phyloP scores from a whole-genome alignment of 2,888 invertebrate genomes.

The Heliconius ismenius region DNA sequence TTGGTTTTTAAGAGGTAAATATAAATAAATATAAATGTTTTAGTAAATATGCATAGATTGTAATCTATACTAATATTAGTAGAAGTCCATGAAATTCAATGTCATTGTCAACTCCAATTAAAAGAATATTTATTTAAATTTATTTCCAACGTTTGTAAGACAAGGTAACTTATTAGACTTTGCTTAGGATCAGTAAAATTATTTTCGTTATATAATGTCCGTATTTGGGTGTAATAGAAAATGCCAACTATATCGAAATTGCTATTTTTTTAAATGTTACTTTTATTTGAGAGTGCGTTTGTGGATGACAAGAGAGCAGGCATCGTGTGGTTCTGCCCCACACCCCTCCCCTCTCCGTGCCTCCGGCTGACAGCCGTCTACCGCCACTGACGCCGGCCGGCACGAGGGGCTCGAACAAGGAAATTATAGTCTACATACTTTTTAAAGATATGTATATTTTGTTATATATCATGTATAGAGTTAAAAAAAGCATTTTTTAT shows the following conservation, averaged over 20 bases:
- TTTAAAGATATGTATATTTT: background rate
- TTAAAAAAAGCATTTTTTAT: background rate
- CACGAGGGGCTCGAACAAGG: too few relatives aligned
- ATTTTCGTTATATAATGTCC: constrained; percentile 45
- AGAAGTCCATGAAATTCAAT: too few relatives aligned
- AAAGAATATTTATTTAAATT: background rate
- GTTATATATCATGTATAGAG: background rate
- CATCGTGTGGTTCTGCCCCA: too few relatives aligned
- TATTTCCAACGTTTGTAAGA: constrained; percentile 19
- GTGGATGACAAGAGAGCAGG: too few relatives aligned
- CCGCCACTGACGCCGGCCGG: too few relatives aligned
- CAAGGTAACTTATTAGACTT: constrained; percentile 26
- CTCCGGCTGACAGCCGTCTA: too few relatives aligned
- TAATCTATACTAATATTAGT: background rate
- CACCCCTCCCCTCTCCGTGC: too few relatives aligned
- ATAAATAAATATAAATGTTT: too few relatives aligned
- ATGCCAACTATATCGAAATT: background rate
- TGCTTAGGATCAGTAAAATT: constrained; percentile 21
- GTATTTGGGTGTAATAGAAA: background rate
- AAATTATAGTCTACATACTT: background rate
- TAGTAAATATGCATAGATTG: background rate
- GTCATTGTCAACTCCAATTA: background rate
- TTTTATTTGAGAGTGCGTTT: too few relatives aligned
- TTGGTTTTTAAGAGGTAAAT: background rate
- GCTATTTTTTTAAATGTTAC: background rate